Conservation (phyloP, 2,113 vertebrate genomes). For the Amphilophus citrinellus region DNA sequence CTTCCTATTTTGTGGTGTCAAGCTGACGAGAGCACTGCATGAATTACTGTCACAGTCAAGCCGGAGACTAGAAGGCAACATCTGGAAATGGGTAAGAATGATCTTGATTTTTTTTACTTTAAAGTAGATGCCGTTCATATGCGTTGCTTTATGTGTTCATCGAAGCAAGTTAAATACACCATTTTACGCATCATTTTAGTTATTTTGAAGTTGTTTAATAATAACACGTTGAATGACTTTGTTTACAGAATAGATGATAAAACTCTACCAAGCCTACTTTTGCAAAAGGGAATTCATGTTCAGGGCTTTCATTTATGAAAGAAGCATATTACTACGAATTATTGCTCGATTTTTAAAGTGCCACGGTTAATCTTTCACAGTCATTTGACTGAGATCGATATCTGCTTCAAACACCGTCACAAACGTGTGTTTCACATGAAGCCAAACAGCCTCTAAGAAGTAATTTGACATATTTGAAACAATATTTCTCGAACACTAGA, state of each 20-base stretch:
- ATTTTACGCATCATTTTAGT: background rate
- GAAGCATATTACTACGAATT: background rate
- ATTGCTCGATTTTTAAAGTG: background rate
- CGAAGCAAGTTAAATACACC: background rate
- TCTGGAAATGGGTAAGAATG: constrained; percentile 75
- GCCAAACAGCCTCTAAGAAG: background rate
- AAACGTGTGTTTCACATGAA: background rate
- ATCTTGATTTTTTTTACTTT: background rate
- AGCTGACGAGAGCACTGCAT: constrained; percentile 54
- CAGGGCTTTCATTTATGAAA: background rate
- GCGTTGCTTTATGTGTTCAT: background rate
- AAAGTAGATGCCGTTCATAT: background rate
- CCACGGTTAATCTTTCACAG: background rate
- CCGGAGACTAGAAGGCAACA: constrained; percentile 45
- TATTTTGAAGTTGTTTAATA: background rate
- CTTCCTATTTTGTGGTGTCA: constrained; percentile 69
- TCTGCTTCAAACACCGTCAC: background rate
- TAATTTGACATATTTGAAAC: background rate
- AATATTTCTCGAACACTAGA: constrained; percentile 7
- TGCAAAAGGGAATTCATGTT: background rate
- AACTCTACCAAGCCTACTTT: background rate
- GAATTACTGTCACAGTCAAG: constrained; percentile 50
- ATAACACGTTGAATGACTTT: background rate
- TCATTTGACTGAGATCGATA: background rate
- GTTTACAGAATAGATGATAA: background rate